Evolutionary conservation across 2,113 vertebrate species (phyloP), one percentile per base, ranked within the genome.

Genomic region (Phrynosoma platyrhinos): DNA sequence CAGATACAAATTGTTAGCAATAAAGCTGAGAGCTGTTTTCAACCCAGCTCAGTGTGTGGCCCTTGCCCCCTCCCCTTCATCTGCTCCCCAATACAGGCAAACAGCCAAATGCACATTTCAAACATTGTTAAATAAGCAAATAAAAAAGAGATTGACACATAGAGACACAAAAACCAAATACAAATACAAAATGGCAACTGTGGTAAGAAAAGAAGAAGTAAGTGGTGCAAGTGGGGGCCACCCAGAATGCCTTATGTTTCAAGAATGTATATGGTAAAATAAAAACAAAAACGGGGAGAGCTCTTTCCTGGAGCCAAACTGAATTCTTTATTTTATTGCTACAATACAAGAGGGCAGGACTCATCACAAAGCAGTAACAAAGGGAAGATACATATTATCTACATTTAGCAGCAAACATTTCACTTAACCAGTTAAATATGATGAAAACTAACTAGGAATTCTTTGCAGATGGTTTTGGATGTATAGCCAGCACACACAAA

Each of bases 281-380:
- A 18, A n/a, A n/a, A n/a, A n/a, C n/a, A 79, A 52, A 78, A 52
- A 52, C 1, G 52, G 6, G 9, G 30, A 79, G 27, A 79, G 8
- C 16, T 23, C 42, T 78, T 78, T 52, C 76, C 13, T 52, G 23
- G 10, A 52, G 76, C 21, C 2, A 58, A 32, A 7, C 14, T 55
- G 52, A 47, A 79, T 58, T 79, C 7, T 58, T 58, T n/a, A 53
- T 79, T 79, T 52, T 79, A 58, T 52, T 12, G 23, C 25, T 78
- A 52, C 76, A 78, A 2, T 52, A 14, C 53, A 79, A 78, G 52
- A 20, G 7, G 58, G 6, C 14, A 58, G 78, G 52, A 55, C 27
- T 52, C 77, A 53, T 79, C 47, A 79, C 27, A 53, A 79, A 79
- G 53, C 47, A 79, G 77, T 79, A 79, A 79, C 77, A 79, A 10